Evolutionary conservation across 2,113 vertebrate genomes (phyloP).

Genomic region (Carassius gibelio): DNA sequence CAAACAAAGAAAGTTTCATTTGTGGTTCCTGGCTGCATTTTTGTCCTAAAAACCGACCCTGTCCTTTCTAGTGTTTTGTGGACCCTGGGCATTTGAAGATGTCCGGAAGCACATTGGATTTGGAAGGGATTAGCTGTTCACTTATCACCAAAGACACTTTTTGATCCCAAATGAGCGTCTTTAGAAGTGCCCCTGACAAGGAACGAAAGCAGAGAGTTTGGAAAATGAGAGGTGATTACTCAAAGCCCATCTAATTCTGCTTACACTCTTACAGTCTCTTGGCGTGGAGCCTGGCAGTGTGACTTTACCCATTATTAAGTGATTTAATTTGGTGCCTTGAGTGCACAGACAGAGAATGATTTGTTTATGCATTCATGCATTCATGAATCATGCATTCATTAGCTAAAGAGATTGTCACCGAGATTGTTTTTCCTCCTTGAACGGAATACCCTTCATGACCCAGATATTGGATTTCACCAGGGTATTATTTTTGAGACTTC

Average conservation of each 20-base stretch:
- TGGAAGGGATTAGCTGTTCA: slow-evolving; percentile 30
- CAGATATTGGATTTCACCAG: slow-evolving; percentile 5
- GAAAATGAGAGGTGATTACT: slow-evolving; percentile 45
- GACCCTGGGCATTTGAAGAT: slow-evolving; percentile 28
- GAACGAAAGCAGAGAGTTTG: not conserved
- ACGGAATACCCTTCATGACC: slow-evolving; percentile 4
- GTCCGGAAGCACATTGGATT: not conserved
- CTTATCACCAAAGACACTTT: slow-evolving; percentile 2
- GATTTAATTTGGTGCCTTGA: slow-evolving; percentile 12
- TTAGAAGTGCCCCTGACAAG: slow-evolving; percentile 25
- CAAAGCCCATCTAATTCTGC: slow-evolving; percentile 39
- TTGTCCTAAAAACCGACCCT: not conserved
- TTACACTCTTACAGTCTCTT: slow-evolving; percentile 3
- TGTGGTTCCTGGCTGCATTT: not conserved
- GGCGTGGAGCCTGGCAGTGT: not conserved
- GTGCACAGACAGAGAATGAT: slow-evolving; percentile 9
- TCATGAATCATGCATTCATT: slow-evolving; percentile 31
- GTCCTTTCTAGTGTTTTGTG: not conserved
- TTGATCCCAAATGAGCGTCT: slow-evolving; percentile 23
- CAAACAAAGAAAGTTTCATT: no score
- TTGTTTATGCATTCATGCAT: slow-evolving; percentile 8
- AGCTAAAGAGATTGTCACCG: slow-evolving; percentile 9
- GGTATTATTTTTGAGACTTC: not conserved
- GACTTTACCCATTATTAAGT: slow-evolving; percentile 10
- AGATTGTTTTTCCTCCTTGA: slow-evolving; percentile 10